These are phyloP conservation scores for Timema podura DNA, from an alignment of 2,888 invertebrate genomes.

Conservation along the genomic window DNA sequence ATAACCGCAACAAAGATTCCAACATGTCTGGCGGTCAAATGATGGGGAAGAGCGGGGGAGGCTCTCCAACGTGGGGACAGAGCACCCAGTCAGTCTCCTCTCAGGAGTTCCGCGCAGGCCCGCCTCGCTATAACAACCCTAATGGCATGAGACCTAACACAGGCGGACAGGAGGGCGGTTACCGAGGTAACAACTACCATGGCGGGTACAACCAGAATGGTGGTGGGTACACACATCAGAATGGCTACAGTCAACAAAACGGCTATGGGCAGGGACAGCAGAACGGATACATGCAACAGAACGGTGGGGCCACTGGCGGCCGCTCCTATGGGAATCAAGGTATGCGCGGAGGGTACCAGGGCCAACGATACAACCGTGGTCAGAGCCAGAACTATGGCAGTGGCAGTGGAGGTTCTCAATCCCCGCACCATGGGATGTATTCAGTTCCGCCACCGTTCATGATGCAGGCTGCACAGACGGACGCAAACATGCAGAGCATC, in stretches of 20 bases:
- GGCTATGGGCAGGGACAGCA: conserved; percentile 37
- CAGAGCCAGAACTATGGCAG: conserved; percentile 34
- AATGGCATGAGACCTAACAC: background rate
- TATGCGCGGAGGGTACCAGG: conserved; percentile 38
- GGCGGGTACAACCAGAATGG: conserved; percentile 17
- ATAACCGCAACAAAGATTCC: conserved; percentile 38
- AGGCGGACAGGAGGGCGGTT: conserved; percentile 47
- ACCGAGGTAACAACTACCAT: conserved; percentile 39
- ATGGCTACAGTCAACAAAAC: conserved; percentile 41
- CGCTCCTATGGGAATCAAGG: conserved; percentile 24
- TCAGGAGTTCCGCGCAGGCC: conserved; percentile 43
- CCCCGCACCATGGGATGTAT: conserved; percentile 42
- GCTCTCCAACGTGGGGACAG: conserved; percentile 19
- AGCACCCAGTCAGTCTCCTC: conserved; percentile 20
- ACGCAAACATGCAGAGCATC: conserved; percentile 52
- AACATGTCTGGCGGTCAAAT: background rate
- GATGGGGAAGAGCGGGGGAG: background rate
- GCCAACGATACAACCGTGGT: conserved; percentile 39
- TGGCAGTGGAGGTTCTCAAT: conserved; percentile 36
- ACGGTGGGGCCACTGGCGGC: conserved; percentile 13
- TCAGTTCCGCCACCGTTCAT: conserved; percentile 43
- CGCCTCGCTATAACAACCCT: background rate
- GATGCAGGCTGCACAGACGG: conserved; percentile 46
- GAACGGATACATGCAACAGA: background rate
- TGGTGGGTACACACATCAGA: conserved; percentile 24